Evolutionary conservation across 2,888 invertebrate genomes (phyloP).

Genomic region (Bembecia ichneumoniformis): DNA sequence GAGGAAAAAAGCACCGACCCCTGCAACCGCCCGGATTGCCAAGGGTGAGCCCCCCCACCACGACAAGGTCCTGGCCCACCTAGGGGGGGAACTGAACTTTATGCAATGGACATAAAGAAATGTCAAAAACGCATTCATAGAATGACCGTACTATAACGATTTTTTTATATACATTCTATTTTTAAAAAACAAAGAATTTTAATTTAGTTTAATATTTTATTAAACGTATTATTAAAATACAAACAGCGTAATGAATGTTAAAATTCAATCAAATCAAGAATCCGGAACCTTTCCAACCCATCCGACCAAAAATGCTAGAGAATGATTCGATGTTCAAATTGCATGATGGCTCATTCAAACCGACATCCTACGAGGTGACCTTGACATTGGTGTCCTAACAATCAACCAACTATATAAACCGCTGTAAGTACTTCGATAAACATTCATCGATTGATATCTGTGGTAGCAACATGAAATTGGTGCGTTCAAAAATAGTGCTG

Average conservation of each 20-base stretch:
- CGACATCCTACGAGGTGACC: slow-evolving; percentile 34
- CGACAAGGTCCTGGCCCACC: no score
- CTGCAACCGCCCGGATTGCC: no score
- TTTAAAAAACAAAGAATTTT: no score
- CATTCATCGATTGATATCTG: slow-evolving; percentile 44
- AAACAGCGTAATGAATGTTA: not conserved
- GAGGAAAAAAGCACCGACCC: no score
- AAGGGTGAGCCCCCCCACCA: no score
- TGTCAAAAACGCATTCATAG: no score
- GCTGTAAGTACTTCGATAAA: slow-evolving; percentile 21
- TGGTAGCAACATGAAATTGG: slow-evolving; percentile 60
- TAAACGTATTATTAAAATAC: no score
- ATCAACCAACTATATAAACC: slow-evolving; percentile 47
- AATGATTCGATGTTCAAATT: not conserved
- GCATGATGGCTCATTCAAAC: not conserved
- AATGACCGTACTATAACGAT: no score
- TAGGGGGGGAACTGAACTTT: no score
- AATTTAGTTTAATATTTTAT: no score
- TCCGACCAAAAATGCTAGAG: not conserved
- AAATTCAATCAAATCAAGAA: not conserved
- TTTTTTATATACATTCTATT: no score
- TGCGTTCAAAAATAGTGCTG: slow-evolving; percentile 24
- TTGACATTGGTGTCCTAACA: slow-evolving; percentile 39
- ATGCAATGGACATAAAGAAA: no score
- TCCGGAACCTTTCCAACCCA: not conserved